Evolutionary conservation across 2,797 vertebrate genomes (phyloP), one percentile per base, ranked within the genome.

Genomic region (Bovichtus diacanthus): DNA sequence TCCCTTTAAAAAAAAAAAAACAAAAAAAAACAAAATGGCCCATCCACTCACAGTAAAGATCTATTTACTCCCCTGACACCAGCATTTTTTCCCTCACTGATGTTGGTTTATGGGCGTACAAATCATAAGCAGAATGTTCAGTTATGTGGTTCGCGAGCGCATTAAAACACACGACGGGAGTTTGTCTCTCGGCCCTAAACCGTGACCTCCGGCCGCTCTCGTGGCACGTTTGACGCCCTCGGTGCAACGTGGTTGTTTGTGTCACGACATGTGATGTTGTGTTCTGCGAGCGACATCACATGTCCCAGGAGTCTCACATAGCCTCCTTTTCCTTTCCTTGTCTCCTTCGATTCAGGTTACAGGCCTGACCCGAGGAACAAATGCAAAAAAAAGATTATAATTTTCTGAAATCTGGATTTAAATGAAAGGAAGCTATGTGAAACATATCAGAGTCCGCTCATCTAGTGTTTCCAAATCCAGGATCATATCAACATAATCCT

Each of bases 41-140:
- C 58, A 47, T 80, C 76, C 66, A 77, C 84, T 84, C 85, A 81
- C 70, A 82, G 78, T 78, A 84, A 87, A 82, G 72, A 88, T 88
- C 82, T 70, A 72, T 88, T 83, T 72, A 75, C 62, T 77, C 62
- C 64, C 34, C 36, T 56, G 79, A 73, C 87, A 55, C 56, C 59
- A 46, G n/a, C 59, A 51, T 43, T 73, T 80, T 68, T n/a, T 60
- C 68, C 46, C 36, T 59, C 66, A 16, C 19, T 64, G 76, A 60
- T 84, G 47, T 83, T 82, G 80, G 56, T 81, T 81, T 80, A 78
- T 68, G 47, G 79, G 41, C 36, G 8, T 3, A 85, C 69, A 85
- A 84, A 74, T 87, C 78, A 79, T 27, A 54, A 70, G 67, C 59
- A 38, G 16, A 73, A 39, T 23, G 43, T 67, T 64, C 79, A 18